Percentiles rank a stretch among this genome's conserved stretches.
phyloP scores from a whole-genome alignment of 1,140 invertebrate genomes.

The Colletes gigas region DNA sequence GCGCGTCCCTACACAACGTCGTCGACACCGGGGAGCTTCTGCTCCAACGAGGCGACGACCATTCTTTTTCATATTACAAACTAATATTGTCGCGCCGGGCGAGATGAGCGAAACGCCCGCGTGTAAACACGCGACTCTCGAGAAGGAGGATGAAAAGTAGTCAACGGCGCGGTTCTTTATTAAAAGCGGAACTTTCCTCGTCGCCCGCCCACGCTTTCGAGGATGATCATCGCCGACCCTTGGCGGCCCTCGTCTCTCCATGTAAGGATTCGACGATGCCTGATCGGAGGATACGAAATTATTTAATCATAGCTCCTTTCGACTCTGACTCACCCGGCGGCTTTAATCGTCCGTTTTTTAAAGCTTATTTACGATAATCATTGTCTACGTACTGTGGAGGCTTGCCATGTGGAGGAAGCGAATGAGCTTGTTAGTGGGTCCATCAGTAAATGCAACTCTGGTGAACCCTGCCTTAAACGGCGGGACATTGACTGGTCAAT shows the following conservation, averaged over 20 bases:
- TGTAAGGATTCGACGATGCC: slow-evolving; percentile 29
- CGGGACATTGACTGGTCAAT: no score
- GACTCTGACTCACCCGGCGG: slow-evolving; percentile 8
- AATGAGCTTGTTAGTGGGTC: no score
- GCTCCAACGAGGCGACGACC: slow-evolving; percentile 10
- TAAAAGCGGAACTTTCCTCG: slow-evolving; percentile 36
- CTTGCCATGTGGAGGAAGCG: no score
- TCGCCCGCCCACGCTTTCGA: not conserved
- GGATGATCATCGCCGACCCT: not conserved
- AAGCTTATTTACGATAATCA: not conserved
- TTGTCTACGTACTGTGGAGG: no score
- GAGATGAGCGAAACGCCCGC: slow-evolving; percentile 21
- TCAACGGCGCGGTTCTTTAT: slow-evolving; percentile 41
- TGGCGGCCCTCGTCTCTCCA: not conserved
- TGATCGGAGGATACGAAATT: slow-evolving; percentile 7
- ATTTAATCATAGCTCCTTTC: slow-evolving; percentile 13
- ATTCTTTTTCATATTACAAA: slow-evolving; percentile 42
- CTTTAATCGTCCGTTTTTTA: not conserved
- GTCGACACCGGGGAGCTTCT: not conserved
- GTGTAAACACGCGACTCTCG: slow-evolving; percentile 16
- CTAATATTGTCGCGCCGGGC: slow-evolving; percentile 25
- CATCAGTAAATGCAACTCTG: no score
- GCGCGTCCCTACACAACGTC: not conserved
- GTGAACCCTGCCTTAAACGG: no score
- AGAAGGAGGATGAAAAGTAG: not conserved